Conservation (phyloP, 2,113 vertebrate species). For the Butorides virescens region DNA sequence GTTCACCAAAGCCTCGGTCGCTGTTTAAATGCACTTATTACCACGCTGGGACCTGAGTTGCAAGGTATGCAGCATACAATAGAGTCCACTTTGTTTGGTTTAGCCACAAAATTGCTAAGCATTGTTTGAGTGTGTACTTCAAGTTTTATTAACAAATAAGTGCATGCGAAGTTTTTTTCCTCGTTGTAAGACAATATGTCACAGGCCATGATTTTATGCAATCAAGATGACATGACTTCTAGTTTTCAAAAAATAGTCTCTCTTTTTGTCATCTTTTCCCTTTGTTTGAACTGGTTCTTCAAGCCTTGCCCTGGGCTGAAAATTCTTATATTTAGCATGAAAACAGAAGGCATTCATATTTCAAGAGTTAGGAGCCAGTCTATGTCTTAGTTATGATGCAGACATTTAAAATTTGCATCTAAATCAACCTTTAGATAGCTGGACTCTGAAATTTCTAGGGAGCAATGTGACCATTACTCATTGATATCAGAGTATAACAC, state of each 20-base stretch:
- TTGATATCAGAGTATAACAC: background rate
- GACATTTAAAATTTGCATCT: background rate
- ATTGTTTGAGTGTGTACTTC: background rate
- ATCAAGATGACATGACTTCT: background rate
- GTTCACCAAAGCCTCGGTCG: constrained; percentile 87
- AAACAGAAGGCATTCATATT: background rate
- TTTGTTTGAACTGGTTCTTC: background rate
- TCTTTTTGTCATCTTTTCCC: background rate
- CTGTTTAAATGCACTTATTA: constrained; percentile 82
- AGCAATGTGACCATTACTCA: background rate
- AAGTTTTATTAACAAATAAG: background rate
- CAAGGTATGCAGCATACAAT: constrained; percentile 70
- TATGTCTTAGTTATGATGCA: background rate
- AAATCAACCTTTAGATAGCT: background rate
- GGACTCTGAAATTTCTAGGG: background rate
- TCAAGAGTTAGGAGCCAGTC: background rate
- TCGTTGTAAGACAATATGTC: background rate
- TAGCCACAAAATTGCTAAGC: background rate
- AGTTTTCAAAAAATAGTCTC: background rate
- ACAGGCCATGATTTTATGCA: background rate
- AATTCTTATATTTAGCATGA: background rate
- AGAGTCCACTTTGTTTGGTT: background rate
- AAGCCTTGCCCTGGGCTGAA: background rate
- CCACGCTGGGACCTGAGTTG: constrained; percentile 80
- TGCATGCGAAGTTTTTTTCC: background rate